phyloP scores from a whole-genome alignment of 1,140 invertebrate species.

The Drosophila varians region DNA sequence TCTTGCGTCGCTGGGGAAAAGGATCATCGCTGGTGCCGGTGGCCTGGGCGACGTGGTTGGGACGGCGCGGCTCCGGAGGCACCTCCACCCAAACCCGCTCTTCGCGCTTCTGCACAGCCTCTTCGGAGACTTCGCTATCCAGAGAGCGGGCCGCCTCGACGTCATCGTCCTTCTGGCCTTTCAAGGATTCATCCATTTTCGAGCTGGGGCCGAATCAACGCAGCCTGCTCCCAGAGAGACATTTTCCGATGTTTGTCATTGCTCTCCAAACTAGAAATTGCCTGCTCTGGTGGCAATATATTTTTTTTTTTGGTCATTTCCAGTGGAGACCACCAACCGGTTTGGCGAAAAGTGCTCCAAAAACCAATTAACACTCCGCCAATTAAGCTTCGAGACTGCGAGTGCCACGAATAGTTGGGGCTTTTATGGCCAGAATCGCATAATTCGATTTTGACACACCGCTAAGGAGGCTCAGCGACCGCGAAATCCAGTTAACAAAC shows the following conservation, averaged over 20 bases:
- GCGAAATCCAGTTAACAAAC: slow-evolving; percentile 22
- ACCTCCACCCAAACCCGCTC: neutral
- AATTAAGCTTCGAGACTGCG: slow-evolving; percentile 23
- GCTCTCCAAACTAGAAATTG: slow-evolving; percentile 39
- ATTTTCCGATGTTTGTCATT: slow-evolving; percentile 65
- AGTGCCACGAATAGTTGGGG: slow-evolving; percentile 10
- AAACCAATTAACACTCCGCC: slow-evolving; percentile 53
- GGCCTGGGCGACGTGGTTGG: neutral
- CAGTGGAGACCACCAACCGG: slow-evolving; percentile 34
- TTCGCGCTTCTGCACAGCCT: neutral
- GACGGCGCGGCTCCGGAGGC: neutral
- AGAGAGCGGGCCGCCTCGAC: neutral
- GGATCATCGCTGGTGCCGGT: slow-evolving; percentile 10
- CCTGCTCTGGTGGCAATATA: slow-evolving; percentile 22
- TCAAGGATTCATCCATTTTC: slow-evolving; percentile 40
- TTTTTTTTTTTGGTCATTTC: slow-evolving; percentile 27
- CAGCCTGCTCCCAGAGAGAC: slow-evolving; percentile 21
- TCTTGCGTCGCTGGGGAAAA: neutral
- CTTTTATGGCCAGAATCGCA: slow-evolving; percentile 28
- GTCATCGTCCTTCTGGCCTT: neutral
- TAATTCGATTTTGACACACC: slow-evolving; percentile 46
- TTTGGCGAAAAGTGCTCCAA: slow-evolving; percentile 31
- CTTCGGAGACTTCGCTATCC: neutral
- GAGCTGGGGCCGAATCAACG: slow-evolving; percentile 24
- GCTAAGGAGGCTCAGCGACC: slow-evolving; percentile 43